phyloP scores from a whole-genome alignment of 2,113 vertebrate genomes.

The Pipra filicauda region DNA sequence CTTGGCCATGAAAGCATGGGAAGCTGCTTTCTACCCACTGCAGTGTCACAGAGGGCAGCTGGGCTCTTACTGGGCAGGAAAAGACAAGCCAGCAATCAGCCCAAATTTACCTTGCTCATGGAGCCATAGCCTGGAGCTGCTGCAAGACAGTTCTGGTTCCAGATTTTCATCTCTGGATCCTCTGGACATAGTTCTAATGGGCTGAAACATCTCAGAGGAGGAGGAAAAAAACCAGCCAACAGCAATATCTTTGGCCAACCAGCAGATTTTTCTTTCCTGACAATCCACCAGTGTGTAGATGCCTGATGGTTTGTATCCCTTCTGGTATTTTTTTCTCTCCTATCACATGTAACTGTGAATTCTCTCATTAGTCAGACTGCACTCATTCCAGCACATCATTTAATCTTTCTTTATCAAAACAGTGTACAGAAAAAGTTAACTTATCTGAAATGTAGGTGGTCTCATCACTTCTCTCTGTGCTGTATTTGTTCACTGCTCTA shows the following conservation, averaged over 20 bases:
- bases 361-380: slow-evolving; percentile 28
- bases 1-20: neutral
- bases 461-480: neutral
- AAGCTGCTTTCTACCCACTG: neutral
- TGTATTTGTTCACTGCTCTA: neutral
- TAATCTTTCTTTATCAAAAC: slow-evolving; percentile 40
- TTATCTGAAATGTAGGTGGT: slow-evolving; percentile 16
- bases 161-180: neutral
- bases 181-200: neutral
- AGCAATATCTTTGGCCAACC: neutral
- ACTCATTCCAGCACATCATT: slow-evolving; percentile 35
- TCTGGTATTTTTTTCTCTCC: neutral
- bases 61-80: neutral
- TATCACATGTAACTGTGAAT: neutral
- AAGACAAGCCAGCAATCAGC: neutral
- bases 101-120: neutral
- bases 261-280: neutral
- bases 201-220: neutral
- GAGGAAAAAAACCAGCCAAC: neutral
- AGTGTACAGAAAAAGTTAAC: slow-evolving; percentile 11
- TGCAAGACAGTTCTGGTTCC: neutral
- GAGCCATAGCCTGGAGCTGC: neutral
- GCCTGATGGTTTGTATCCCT: neutral
- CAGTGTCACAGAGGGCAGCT: neutral
- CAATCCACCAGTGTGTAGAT: neutral